Conservation (phyloP, 2,888 invertebrate species). For the Pristionchus arcanus region DNA sequence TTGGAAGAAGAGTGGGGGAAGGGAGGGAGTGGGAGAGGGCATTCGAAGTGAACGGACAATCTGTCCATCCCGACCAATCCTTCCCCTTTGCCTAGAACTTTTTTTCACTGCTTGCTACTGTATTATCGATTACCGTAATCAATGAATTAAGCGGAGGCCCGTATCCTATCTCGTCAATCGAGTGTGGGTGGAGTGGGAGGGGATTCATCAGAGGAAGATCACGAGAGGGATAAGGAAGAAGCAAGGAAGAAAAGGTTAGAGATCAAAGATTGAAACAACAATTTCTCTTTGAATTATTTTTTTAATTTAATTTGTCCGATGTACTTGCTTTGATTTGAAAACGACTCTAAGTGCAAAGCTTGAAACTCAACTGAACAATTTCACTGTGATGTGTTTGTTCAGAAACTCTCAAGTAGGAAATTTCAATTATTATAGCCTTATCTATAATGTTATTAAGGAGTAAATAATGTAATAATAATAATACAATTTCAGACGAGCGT, state of each 20-base stretch:
- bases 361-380: too few relatives aligned
- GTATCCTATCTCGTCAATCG: constrained; percentile 15
- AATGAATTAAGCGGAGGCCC: constrained; percentile 29
- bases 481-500: not conserved
- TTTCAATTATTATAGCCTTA: too few relatives aligned
- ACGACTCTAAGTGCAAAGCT: too few relatives aligned
- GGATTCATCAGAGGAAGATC: constrained; percentile 34
- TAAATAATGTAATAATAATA: not conserved
- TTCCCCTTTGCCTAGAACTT: not conserved
- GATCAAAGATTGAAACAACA: not conserved
- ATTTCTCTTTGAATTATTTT: too few relatives aligned
- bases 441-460: too few relatives aligned
- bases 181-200: not conserved
- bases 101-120: not conserved
- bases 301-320: too few relatives aligned
- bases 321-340: too few relatives aligned
- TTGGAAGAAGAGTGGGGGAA: not conserved
- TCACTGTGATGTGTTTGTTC: too few relatives aligned
- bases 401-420: too few relatives aligned
- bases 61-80: not conserved
- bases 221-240: constrained; percentile 20
- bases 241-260: constrained; percentile 35
- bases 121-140: not conserved
- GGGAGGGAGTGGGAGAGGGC: not conserved
- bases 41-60: constrained; percentile 5